Base-by-base conservation (phyloP, 92 coral and sea anemone genomes). In the Diadumene lineata region DNA sequence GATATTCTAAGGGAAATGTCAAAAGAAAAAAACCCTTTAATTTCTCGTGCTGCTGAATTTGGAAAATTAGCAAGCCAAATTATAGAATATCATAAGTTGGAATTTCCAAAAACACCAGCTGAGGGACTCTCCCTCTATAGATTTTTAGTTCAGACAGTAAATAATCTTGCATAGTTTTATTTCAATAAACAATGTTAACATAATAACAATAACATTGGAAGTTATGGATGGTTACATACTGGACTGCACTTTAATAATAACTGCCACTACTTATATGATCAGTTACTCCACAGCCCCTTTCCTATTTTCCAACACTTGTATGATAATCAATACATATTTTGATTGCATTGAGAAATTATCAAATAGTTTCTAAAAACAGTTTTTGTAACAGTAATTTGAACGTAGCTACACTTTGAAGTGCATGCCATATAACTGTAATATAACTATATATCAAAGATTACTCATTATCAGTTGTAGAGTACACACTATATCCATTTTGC, bases 31-130 rank as follows among this genome's bases (percentile, higher is more conserved):
- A n/a, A n/a, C n/a, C n/a, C n/a, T n/a, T n/a, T n/a, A n/a, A n/a
- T n/a, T n/a, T n/a, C n/a, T n/a, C n/a, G n/a, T n/a, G n/a, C n/a
- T 57, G 60, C 26, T 62, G 27, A 57, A 34, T 43, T 30, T 62
- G 65, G 31, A 25, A 53, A 74, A 60, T n/a, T 58, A 28, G 56
- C 46, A 74, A 1, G n/a, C 31, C 73, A 23, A 28, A 74, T 56
- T 2, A 74, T 58, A 73, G 55, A 63, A 21, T 33, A 64, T 38
- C 69, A 6, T 29, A 17, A 19, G 24, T 29, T 64, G 19, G 34
- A 21, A 11, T 24, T 0, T 64, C 69, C 38, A 30, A 64, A 28
- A 26, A 64, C 69, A 1, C 1, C 69, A 28, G 44, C 4, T 26
- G 69, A 30, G 31, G 69, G 34, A 3, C n/a, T 64, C 1, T 64